These are phyloP conservation scores for Amiota mariae DNA, from an alignment of 2,888 invertebrate genomes.

Conservation along the genomic window DNA sequence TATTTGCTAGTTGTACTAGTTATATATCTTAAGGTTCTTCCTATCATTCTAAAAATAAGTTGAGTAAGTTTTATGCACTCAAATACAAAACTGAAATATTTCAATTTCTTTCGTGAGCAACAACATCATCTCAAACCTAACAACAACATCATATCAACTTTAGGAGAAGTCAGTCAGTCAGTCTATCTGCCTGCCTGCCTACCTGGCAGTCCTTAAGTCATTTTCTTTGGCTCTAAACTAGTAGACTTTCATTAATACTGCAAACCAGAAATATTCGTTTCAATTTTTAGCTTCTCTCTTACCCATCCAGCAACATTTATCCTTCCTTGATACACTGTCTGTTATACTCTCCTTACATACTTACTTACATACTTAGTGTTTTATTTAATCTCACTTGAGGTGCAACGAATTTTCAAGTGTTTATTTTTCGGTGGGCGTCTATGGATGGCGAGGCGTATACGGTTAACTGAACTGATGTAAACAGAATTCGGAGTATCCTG, in stretches of 20 bases:
- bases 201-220: no score
- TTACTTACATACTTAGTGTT: constrained; percentile 40
- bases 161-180: not conserved
- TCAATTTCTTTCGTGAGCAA: constrained; percentile 26
- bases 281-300: constrained; percentile 60
- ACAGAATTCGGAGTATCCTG: no score
- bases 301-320: no score
- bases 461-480: no score
- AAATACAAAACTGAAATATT: constrained; percentile 28
- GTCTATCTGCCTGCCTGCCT: no score
- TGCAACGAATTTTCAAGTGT: constrained; percentile 57
- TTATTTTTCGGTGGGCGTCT: constrained; percentile 39
- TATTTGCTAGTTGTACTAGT: not conserved
- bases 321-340: no score
- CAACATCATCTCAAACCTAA: not conserved
- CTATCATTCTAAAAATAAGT: not conserved
- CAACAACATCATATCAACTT: not conserved
- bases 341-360: no score
- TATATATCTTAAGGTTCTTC: constrained; percentile 13
- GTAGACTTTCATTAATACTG: constrained; percentile 20
- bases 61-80: constrained; percentile 22
- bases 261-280: constrained; percentile 54
- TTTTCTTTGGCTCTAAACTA: not conserved
- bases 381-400: constrained; percentile 66
- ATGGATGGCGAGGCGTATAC: not conserved